phyloP scores from a whole-genome alignment of 2,888 invertebrate species.

The Steinernema carpocapsae region DNA sequence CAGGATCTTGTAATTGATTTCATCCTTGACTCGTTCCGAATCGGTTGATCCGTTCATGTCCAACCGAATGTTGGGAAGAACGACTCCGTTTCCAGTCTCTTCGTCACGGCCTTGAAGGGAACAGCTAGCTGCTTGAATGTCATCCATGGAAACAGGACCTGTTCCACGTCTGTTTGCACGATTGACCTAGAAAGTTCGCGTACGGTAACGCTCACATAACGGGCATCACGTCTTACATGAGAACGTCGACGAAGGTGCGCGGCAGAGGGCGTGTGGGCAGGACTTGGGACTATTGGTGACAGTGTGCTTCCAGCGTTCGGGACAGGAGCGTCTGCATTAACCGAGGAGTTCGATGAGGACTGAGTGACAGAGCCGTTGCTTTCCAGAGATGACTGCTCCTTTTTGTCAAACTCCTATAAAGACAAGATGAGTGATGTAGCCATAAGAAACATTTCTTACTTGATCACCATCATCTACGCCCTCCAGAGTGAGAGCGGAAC shows the following conservation, averaged over 20 bases:
- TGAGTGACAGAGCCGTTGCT: conserved; percentile 1
- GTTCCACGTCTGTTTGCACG: conserved; percentile 60
- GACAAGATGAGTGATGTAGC: too few relatives aligned
- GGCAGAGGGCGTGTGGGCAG: conserved; percentile 50
- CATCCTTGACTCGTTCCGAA: not conserved
- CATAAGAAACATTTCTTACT: too few relatives aligned
- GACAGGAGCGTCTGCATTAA: not conserved
- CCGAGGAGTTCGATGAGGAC: conserved; percentile 23
- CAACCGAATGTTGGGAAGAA: not conserved
- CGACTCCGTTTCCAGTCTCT: not conserved
- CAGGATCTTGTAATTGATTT: conserved; percentile 54
- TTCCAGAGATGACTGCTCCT: not conserved
- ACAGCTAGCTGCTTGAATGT: conserved; percentile 49
- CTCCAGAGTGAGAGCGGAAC: conserved; percentile 27
- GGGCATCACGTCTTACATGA: too few relatives aligned
- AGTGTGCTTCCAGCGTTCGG: not conserved
- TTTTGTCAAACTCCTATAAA: not conserved
- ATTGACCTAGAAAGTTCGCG: conserved; percentile 52
- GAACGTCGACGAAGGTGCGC: conserved; percentile 54
- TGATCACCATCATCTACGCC: not conserved
- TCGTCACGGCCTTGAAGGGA: not conserved
- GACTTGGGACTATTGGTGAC: conserved; percentile 18
- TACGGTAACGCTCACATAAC: too few relatives aligned
- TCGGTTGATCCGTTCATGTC: not conserved
- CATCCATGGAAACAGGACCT: conserved; percentile 62